Base-by-base conservation (phyloP, 1,140 invertebrate species). In the Panagrolaimus sp. region DNA sequence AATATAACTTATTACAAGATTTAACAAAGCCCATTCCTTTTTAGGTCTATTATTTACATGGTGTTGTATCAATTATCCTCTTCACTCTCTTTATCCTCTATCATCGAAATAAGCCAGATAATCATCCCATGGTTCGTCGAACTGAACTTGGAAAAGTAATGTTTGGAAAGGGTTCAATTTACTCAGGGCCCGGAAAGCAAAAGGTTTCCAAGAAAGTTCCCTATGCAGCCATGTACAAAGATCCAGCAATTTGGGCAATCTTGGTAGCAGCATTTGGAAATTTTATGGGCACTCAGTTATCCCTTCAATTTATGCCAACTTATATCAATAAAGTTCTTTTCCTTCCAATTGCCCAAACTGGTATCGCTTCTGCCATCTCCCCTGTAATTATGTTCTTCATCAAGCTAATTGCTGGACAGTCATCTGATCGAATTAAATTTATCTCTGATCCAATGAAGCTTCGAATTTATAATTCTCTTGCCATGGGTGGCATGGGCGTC, bases 341-440 rank as follows among this genome's bases (percentile, higher is more conserved):
- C 72, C 44, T 76, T 42, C 75, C 75, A 9, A 77, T 77, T 44
- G 78, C 78, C 43, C 72, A 79, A 44, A 77, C 75, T 38, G 75
- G 75, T 7, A 70, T 80, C 42, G 78, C 75, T 20, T 79, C 77
- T n/a, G 75, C 75, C 57, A 53, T 72, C 71, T 65, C 69, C 43
- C 62, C 47, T 16, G 38, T 78, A 43, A 77, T 77, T 62, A 77
- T 81, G 78, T 77, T 77, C 64, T 78, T 77, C 70, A 77, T 77
- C 63, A 77, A 77, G 63, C 46, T 77, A 27, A 31, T 80, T 23
- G 75, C 75, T n/a, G 75, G 75, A 23, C 73, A 75, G 47, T 67
- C 53, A 14, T 78, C 75, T 42, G 73, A 75, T 66, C 42, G 67
- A 46, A 75, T 75, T 27, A 72, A 57, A n/a, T 71, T 75, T 61